A percentile compares a stretch with the other conserved stretches of the same genome.
Evolutionary conservation across 2,888 invertebrate species (phyloP).

Genomic region (Agrotis ipsilon): DNA sequence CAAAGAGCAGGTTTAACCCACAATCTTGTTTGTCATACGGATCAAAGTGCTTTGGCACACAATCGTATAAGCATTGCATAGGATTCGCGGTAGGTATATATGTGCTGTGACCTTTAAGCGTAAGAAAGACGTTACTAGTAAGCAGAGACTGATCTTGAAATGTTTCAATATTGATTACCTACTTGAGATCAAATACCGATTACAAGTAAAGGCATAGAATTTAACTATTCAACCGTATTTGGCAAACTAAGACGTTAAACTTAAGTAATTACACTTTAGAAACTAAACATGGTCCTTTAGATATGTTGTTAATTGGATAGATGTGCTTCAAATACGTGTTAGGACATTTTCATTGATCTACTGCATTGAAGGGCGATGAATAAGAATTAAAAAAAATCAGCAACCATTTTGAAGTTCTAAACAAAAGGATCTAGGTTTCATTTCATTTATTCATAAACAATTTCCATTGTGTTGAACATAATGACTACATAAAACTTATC

Average conservation of each 20-base stretch:
- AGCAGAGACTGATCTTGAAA: neutral
- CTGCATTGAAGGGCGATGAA: neutral
- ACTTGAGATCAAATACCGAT: neutral
- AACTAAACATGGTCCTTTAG: neutral
- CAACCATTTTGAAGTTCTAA: no score
- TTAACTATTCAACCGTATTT: neutral
- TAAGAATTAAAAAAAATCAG: neutral
- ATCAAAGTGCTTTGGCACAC: neutral
- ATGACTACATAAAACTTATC: no score
- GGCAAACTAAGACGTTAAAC: neutral
- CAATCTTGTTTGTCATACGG: neutral
- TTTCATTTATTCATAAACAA: no score
- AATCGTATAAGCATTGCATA: neutral
- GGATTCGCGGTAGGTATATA: neutral
- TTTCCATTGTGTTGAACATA: no score
- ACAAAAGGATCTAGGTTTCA: no score
- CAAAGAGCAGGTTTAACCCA: neutral
- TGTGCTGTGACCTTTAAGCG: neutral
- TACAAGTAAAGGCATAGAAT: neutral
- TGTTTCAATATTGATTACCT: slow-evolving; percentile 1
- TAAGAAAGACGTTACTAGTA: neutral
- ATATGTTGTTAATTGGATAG: neutral
- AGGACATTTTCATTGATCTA: neutral
- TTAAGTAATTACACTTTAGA: slow-evolving; percentile 1
- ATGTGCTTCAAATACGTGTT: neutral